Evolutionary conservation across 2,888 invertebrate species (phyloP).

Genomic region (Pachliopta kotzebuea): DNA sequence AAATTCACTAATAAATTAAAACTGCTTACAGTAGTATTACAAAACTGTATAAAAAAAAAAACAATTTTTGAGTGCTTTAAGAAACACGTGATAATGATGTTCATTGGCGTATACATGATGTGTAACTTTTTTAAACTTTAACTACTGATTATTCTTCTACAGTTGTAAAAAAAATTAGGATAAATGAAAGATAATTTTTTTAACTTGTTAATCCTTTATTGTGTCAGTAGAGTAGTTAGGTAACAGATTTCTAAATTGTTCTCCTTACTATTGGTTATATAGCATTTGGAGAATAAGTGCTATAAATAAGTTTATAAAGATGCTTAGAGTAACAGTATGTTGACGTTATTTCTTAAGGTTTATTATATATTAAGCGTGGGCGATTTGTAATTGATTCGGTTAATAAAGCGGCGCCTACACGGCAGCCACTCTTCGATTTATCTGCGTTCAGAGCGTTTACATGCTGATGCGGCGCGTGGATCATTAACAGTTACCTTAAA

Average conservation of each 20-base stretch:
- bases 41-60: neutral
- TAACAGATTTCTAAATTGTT: neutral
- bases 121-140: no score
- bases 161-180: no score
- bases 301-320: neutral
- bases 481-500: conserved; percentile 24
- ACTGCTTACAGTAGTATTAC: no score
- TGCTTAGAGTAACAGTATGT: conserved; percentile 11
- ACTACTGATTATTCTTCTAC: no score
- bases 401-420: conserved; percentile 29
- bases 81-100: no score
- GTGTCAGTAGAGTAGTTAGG: no score
- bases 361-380: conserved; percentile 17
- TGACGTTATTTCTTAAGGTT: conserved; percentile 15
- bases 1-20: neutral
- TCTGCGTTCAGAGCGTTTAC: conserved; percentile 22
- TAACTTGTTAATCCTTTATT: no score
- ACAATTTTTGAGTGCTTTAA: no score
- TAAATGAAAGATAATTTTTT: no score
- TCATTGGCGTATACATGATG: no score
- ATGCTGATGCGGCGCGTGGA: conserved; percentile 18
- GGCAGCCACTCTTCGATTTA: conserved; percentile 25
- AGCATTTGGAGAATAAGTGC: neutral
- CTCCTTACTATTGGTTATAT: no score
- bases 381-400: conserved; percentile 25